These are phyloP conservation scores for Microctenopoma stevenorrisi DNA, from an alignment of 2,797 vertebrate genomes.

Conservation along the genomic window DNA sequence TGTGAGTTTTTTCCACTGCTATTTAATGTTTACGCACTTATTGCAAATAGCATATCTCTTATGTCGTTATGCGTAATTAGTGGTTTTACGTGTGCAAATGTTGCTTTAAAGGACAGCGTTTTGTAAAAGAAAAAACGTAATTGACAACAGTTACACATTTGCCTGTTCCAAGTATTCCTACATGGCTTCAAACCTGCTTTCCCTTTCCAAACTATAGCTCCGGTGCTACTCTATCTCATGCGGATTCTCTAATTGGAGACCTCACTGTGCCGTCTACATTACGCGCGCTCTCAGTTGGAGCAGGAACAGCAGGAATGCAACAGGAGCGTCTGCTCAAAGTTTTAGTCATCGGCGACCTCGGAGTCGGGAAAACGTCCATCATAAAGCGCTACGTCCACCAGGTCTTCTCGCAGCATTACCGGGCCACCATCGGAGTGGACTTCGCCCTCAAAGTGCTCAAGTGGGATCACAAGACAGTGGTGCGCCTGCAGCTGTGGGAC, in stretches of 20 bases:
- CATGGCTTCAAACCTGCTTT: neutral
- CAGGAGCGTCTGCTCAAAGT: conserved; percentile 84
- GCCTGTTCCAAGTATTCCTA: too few relatives aligned
- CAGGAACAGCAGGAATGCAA: conserved; percentile 65
- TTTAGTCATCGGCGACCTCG: conserved; percentile 84
- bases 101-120: too few relatives aligned
- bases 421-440: conserved; percentile 87
- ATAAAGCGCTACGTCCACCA: conserved; percentile 86
- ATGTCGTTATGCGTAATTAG: too few relatives aligned
- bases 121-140: too few relatives aligned
- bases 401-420: conserved; percentile 86
- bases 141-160: too few relatives aligned
- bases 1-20: too few relatives aligned
- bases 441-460: conserved; percentile 84
- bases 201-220: neutral
- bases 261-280: neutral
- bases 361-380: conserved; percentile 85
- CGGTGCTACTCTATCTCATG: neutral
- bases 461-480: conserved; percentile 81
- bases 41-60: too few relatives aligned
- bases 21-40: too few relatives aligned
- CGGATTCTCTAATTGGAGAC: conserved; percentile 24
- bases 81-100: too few relatives aligned
- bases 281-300: neutral
- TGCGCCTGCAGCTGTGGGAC: conserved; percentile 87